Percentiles rank a stretch among this genome's conserved stretches.
These are phyloP conservation scores for Reinhardtius hippoglossoides DNA, from an alignment of 2,113 vertebrate genomes.

Conservation along the genomic window DNA sequence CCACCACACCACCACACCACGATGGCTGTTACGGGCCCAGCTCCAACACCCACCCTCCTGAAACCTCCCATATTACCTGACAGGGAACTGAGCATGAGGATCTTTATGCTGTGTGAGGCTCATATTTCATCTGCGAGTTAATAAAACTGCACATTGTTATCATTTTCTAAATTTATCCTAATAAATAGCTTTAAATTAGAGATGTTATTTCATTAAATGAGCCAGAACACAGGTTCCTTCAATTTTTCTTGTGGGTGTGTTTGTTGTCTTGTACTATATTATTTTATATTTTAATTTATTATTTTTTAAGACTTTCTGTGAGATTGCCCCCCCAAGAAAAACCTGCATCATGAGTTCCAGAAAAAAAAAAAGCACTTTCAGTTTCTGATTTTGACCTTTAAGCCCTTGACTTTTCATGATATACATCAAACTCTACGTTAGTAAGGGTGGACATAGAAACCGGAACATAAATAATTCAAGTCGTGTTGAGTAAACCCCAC, in stretches of 20 bases:
- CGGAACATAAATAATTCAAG: slow-evolving; percentile 16
- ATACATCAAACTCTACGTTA: background rate
- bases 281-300: background rate
- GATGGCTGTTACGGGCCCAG: slow-evolving; percentile 5
- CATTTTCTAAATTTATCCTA: background rate
- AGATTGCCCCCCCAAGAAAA: background rate
- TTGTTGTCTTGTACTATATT: background rate
- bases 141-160: background rate
- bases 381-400: background rate
- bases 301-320: background rate
- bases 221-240: background rate
- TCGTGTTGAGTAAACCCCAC: background rate
- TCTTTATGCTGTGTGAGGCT: slow-evolving; percentile 2
- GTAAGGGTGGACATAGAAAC: background rate
- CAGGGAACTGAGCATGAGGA: background rate
- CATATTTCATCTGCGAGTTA: background rate
- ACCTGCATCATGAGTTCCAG: background rate
- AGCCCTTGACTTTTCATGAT: background rate
- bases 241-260: background rate
- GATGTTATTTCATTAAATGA: slow-evolving; percentile 1
- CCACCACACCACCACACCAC: slow-evolving; percentile 7
- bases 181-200: slow-evolving; percentile 2
- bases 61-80: slow-evolving; percentile 17
- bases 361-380: background rate
- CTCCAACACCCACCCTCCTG: slow-evolving; percentile 34